Conservation (phyloP, 2,888 invertebrate species). For the Lapara coniferarum region DNA sequence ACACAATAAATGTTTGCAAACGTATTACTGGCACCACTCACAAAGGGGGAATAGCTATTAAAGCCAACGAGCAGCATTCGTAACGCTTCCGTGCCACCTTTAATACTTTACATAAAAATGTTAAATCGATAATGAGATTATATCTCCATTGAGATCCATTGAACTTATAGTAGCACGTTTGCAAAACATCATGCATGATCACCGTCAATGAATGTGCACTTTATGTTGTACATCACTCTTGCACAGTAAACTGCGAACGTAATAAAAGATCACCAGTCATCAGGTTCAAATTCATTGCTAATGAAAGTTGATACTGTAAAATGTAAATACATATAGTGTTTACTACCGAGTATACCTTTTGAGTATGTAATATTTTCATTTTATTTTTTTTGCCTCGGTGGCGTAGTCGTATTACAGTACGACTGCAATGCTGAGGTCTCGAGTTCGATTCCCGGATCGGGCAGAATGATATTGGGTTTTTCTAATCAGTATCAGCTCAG, state of each 20-base stretch:
- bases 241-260: neutral
- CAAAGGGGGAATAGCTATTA: conserved; percentile 14
- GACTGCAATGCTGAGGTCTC: too few relatives aligned
- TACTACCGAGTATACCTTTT: too few relatives aligned
- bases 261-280: conserved; percentile 4
- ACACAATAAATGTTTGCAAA: neutral
- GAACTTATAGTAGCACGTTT: neutral
- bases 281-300: conserved; percentile 16
- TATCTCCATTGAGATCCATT: neutral
- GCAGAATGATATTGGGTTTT: too few relatives aligned
- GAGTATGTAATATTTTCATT: too few relatives aligned
- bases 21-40: conserved; percentile 25
- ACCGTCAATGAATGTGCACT: neutral
- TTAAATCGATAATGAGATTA: conserved; percentile 8
- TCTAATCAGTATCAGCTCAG: too few relatives aligned
- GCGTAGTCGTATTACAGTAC: too few relatives aligned
- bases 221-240: neutral
- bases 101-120: conserved; percentile 11
- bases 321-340: neutral
- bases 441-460: too few relatives aligned
- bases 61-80: conserved; percentile 4
- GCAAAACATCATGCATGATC: neutral
- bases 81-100: conserved; percentile 16
- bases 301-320: conserved; percentile 28
- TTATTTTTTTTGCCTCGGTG: too few relatives aligned